Base-by-base conservation (phyloP, 2,888 invertebrate genomes). In the Stramonita haemastoma region DNA sequence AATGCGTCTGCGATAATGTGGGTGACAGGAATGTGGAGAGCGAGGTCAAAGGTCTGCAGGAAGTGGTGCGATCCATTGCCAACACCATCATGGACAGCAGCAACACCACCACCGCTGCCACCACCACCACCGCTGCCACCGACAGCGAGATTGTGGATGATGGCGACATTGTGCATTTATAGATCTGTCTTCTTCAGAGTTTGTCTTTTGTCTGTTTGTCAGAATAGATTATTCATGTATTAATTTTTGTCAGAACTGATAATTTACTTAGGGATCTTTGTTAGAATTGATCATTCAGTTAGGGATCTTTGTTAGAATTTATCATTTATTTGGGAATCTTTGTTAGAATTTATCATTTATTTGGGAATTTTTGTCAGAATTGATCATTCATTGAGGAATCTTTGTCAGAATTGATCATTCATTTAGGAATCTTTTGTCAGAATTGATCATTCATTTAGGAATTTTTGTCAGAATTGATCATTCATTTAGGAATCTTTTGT, bases 31-130 rank as follows among this genome's bases (percentile, higher is more conserved):
- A 92, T 84, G 91, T 95, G 87, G 95, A 95, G 90, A 93, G 92
- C 57, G 95, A 95, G 88, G 95, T 95, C 15, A 91, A 93, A 84
- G 95, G 95, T 85, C 90, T 95, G 87, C 92, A 93, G 56, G 93
- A 95, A 89, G 95, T 95, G 17, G 94, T 95, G 83, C 94, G 94
- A 89, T 94, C 94, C 29, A 93, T 95, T 46, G 92, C 93, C 79
- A 93, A 93, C 90, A 94, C 94, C 46, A 91, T 91, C 90, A 90
- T 91, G 56, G 91, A 90, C 73, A 90, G 90, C n/a, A 90, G 87
- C 90, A 26, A 90, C 87, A 90, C 92, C 57, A 89, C 73, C 60
- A 91, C 85, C 70, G 91, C 91, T 34, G 36, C 89, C 26, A 90
- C 89, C 32, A 91, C 90, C 36, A 86, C 91, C 19, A 89, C 89